Conservation (phyloP, 2,797 vertebrate genomes). For the Galago senegalensis region DNA sequence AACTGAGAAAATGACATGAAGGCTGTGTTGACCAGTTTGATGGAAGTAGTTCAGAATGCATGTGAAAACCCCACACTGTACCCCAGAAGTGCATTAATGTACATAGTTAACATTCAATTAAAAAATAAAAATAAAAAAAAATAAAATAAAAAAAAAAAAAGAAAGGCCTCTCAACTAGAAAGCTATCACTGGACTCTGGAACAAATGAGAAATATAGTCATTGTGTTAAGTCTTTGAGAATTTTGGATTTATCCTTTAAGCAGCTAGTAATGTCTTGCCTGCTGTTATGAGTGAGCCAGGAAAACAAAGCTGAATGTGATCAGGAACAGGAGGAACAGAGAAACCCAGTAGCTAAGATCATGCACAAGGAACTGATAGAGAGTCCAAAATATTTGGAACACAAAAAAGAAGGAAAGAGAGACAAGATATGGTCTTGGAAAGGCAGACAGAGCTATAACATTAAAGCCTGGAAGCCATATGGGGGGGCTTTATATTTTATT, state of each 20-base stretch:
- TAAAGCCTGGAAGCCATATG: not conserved
- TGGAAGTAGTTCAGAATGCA: too few species aligned
- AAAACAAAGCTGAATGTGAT: not conserved
- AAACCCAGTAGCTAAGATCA: not conserved
- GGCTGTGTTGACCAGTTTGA: too few species aligned
- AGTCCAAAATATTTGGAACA: not conserved
- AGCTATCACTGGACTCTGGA: not conserved
- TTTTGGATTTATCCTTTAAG: constrained; percentile 10
- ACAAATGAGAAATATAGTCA: not conserved
- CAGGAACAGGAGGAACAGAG: not conserved
- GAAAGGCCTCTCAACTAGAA: not conserved
- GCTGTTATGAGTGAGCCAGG: not conserved
- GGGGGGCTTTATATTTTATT: not conserved
- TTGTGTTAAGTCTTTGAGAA: not conserved
- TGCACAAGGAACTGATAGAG: not conserved
- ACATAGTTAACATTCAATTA: too few species aligned
- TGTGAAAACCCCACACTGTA: too few species aligned
- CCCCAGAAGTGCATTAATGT: too few species aligned
- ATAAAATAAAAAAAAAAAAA: too few species aligned
- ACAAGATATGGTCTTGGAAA: not conserved
- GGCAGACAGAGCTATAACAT: not conserved
- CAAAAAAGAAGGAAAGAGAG: not conserved
- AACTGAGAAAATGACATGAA: too few species aligned
- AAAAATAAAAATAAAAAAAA: too few species aligned
- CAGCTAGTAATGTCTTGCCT: not conserved